These are phyloP conservation scores for Tringa solitaria DNA, from an alignment of 2,113 vertebrate species.

Conservation along the genomic window DNA sequence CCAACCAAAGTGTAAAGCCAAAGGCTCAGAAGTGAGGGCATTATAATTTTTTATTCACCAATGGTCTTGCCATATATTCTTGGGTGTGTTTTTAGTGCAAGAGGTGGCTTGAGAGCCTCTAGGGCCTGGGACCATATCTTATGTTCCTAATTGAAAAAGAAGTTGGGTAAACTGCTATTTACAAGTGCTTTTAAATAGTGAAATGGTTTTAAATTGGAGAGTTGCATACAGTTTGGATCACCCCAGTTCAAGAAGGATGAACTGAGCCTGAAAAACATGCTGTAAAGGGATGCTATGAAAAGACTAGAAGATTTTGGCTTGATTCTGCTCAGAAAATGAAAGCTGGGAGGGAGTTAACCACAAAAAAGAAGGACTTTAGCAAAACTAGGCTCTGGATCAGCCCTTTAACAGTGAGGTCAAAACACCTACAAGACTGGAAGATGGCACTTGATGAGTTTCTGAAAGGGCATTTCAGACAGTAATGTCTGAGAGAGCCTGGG, in stretches of 20 bases:
- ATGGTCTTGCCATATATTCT: neutral
- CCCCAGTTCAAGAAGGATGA: neutral
- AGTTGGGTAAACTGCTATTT: neutral
- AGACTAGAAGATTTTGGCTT: neutral
- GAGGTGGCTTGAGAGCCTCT: neutral
- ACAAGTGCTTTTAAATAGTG: neutral
- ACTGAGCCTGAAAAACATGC: neutral
- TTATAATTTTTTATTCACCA: neutral
- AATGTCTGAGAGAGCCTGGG: neutral
- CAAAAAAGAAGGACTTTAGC: neutral
- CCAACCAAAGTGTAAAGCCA: neutral
- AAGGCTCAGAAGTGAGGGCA: neutral
- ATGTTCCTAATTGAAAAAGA: neutral
- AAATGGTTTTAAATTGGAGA: neutral
- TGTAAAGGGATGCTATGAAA: neutral
- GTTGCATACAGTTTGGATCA: neutral
- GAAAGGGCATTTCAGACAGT: neutral
- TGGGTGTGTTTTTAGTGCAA: neutral
- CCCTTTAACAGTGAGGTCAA: neutral
- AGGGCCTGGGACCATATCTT: neutral
- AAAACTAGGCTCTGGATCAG: neutral
- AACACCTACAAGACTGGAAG: neutral
- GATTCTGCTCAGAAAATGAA: neutral
- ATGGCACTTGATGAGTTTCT: neutral
- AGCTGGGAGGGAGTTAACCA: neutral